Base-by-base conservation (phyloP, 2,113 vertebrate genomes). In the Gasterosteus nipponicus region DNA sequence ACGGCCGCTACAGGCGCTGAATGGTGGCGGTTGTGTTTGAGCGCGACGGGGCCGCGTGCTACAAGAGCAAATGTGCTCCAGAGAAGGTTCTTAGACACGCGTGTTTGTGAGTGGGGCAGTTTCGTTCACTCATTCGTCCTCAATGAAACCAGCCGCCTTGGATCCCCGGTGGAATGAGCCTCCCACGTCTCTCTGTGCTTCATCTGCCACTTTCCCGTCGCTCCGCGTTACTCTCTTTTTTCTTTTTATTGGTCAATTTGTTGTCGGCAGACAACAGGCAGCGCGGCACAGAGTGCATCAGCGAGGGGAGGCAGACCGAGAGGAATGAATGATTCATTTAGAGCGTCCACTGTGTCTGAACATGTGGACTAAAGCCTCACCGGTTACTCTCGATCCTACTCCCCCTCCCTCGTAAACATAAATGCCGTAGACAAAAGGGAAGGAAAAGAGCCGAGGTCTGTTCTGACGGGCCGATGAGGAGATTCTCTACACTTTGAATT, bases 251-350 rank as follows among this genome's bases (percentile, higher is more conserved):
- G 16, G 22, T 61, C n/a, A 22, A 61, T 54, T 33, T 78, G 74
- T 85, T 9, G 67, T 4, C 18, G 53, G 42, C 72, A 83, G 80
- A 90, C 82, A 89, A 84, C 77, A 76, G 80, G 53, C 63, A 12
- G 22, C 3, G 0, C 35, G 38, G 61, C 69, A 64, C 73, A 80
- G 87, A 88, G 84, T 87, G 75, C 83, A 84, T 87, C 86, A 85
- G 63, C 39, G 68, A 73, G 80, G 79, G 76, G 51, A 75, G 82
- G 69, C 83, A 87, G 87, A 90, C 80, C 78, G 68, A 85, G 47
- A 56, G 64, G 69, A 41, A 86, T 92, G 75, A 73, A 89, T 92
- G 77, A 90, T 91, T 93, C 85, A 93, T 93, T 89, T 82, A 80
- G 81, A 78, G 68, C 77, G 77, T 82, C 73, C 77, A 73, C 66